Evolutionary conservation across 2,113 vertebrate genomes (phyloP), one percentile per base, ranked within the genome.

Genomic region (Delphinus delphis): DNA sequence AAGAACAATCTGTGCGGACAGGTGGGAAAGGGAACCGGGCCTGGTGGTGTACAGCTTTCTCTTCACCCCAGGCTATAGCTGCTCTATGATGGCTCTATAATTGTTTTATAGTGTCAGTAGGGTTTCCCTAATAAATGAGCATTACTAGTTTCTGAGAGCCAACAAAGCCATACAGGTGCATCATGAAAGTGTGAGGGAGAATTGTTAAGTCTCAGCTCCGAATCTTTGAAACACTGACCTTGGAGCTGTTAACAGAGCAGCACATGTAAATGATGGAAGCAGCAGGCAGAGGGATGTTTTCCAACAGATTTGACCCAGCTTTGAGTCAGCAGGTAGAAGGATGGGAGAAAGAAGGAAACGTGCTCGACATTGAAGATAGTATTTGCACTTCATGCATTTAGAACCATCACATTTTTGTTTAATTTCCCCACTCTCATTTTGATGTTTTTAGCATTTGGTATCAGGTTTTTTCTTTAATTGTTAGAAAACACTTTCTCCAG

Each of bases 61-160:
- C 96, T 97, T 97, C 93, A 97, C 96, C 92, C 93, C 88, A 80
- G 95, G 95, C 97, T 93, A 81, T 88, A 77, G 97, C 97, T 92
- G 93, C 97, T 97, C 97, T 97, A 33, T 95, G 97, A 97, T 97
- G 98, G 98, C 82, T 97, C 97, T 97, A 85, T 98, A 97, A 97
- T 98, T 94, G 96, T 98, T 93, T 98, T 98, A 98, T 63, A 96
- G 96, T 96, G 70, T 98, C 97, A 97, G 97, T 93, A 68, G 98
- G 97, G 97, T 97, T 98, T 97, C 96, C 97, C 98, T 97, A 98
- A 95, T 98, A 98, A 98, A 98, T 79, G 95, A 97, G 44, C 1
- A 18, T 93, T 97, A 73, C 85, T 97, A 93, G 94, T 97, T 98
- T 97, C 96, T 98, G 97, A 97, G 97, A 96, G 86, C 94, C 95